A percentile compares a stretch with the other conserved stretches of the same genome.
Evolutionary conservation across 2,888 invertebrate genomes (phyloP).

Genomic region (Volucella zonaria): DNA sequence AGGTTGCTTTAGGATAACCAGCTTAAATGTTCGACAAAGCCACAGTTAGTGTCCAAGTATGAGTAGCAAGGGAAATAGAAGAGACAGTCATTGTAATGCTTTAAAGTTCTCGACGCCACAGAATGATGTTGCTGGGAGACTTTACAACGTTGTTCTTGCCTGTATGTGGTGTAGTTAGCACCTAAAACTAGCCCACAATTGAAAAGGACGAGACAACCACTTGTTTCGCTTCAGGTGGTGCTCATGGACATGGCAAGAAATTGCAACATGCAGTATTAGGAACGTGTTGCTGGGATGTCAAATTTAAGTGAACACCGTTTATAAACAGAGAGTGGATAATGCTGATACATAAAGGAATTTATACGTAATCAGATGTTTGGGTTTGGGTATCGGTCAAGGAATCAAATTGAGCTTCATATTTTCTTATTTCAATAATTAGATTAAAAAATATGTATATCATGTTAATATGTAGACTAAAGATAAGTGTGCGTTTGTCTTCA

Average conservation of each 20-base stretch:
- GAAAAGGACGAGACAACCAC: slow-evolving; percentile 25
- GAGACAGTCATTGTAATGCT: slow-evolving; percentile 12
- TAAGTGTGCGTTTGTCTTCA: no score
- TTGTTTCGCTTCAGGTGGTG: slow-evolving; percentile 44
- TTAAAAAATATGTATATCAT: no score
- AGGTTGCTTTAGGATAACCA: slow-evolving; percentile 28
- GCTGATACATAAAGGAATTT: no score
- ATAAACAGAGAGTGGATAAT: slow-evolving; percentile 21
- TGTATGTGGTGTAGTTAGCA: slow-evolving; percentile 37
- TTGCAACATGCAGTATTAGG: slow-evolving; percentile 26
- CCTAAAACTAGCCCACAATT: slow-evolving; percentile 45
- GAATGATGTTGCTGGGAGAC: slow-evolving; percentile 43
- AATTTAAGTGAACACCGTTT: slow-evolving; percentile 29
- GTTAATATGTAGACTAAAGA: no score
- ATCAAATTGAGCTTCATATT: no score
- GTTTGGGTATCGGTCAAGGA: no score
- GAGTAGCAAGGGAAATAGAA: not conserved
- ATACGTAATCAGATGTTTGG: no score
- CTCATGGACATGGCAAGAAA: slow-evolving; percentile 17
- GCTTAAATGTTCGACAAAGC: slow-evolving; percentile 15
- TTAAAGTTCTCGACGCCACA: slow-evolving; percentile 26
- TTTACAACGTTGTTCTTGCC: slow-evolving; percentile 26
- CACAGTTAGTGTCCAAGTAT: not conserved
- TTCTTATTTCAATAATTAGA: no score
- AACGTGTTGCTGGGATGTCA: slow-evolving; percentile 41